A percentile compares a stretch with the other conserved stretches of the same genome.
phyloP scores from a whole-genome alignment of 2,888 invertebrate genomes.

The Podotricha telesiphe region DNA sequence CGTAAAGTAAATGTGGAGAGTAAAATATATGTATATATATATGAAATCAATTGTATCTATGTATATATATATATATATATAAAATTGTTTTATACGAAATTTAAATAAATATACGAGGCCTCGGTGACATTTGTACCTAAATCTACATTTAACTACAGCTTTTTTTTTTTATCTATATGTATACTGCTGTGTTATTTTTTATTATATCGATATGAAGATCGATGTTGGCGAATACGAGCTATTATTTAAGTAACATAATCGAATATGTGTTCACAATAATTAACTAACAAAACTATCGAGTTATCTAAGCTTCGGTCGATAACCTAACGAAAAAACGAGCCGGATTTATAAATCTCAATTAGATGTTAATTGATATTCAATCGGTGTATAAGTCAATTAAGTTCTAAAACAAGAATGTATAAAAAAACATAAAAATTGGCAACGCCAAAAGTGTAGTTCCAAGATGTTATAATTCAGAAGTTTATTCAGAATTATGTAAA shows the following conservation, averaged over 20 bases:
- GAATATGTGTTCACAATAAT: background rate
- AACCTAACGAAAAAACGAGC: too few relatives aligned
- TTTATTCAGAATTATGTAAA: too few relatives aligned
- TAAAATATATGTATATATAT: background rate
- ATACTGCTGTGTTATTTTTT: background rate
- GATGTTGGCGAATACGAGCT: constrained; percentile 16
- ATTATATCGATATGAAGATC: constrained; percentile 9
- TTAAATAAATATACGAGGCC: constrained; percentile 23
- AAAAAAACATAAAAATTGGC: too few relatives aligned
- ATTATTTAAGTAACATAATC: background rate
- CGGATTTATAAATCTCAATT: background rate
- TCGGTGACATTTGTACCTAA: constrained; percentile 29
- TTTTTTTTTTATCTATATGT: background rate
- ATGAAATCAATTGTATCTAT: constrained; percentile 8
- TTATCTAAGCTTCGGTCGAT: background rate
- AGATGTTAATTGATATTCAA: background rate
- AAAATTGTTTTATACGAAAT: constrained; percentile 12
- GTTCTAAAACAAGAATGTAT: too few relatives aligned
- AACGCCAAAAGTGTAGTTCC: too few relatives aligned
- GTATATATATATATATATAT: background rate
- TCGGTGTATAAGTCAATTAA: too few relatives aligned
- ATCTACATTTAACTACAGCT: constrained; percentile 19
- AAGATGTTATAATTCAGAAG: too few relatives aligned
- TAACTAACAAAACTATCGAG: background rate
- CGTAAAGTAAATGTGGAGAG: background rate